These are phyloP conservation scores for Huso huso DNA, from an alignment of 2,797 vertebrate genomes.

Conservation along the genomic window DNA sequence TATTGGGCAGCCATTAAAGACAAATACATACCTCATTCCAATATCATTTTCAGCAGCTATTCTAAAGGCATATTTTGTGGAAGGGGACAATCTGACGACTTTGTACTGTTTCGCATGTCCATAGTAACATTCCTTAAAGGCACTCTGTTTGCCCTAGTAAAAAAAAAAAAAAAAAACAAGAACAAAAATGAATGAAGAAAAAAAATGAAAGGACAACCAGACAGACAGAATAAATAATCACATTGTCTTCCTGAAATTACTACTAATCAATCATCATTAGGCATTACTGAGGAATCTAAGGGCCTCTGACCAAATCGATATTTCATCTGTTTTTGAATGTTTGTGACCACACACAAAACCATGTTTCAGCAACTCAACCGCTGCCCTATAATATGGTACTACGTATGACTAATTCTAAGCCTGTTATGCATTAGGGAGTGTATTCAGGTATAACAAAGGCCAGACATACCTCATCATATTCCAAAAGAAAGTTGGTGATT, in stretches of 20 bases:
- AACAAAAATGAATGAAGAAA: background rate
- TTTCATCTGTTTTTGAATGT: too few species aligned
- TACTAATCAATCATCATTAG: background rate
- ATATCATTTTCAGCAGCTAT: constrained; percentile 68
- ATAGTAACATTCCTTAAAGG: constrained; percentile 65
- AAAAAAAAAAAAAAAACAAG: constrained; percentile 6
- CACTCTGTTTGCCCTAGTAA: constrained; percentile 52
- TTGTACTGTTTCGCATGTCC: constrained; percentile 67
- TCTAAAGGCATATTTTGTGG: constrained; percentile 62
- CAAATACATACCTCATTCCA: constrained; percentile 54
- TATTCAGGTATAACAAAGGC: background rate
- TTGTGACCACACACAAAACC: background rate
- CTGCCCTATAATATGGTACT: too few species aligned
- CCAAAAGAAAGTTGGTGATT: constrained; percentile 64
- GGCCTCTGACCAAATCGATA: too few species aligned
- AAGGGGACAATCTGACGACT: constrained; percentile 53
- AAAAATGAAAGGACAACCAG: too few species aligned
- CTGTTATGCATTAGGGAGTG: too few species aligned
- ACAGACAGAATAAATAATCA: background rate
- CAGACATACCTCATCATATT: constrained; percentile 65
- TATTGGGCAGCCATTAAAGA: too few species aligned
- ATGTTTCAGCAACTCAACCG: background rate
- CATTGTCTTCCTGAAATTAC: background rate
- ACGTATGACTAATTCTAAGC: too few species aligned
- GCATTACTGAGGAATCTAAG: background rate